Evolutionary conservation across 2,113 vertebrate genomes (phyloP), one percentile per base, ranked within the genome.

Genomic region (Pica pica): DNA sequence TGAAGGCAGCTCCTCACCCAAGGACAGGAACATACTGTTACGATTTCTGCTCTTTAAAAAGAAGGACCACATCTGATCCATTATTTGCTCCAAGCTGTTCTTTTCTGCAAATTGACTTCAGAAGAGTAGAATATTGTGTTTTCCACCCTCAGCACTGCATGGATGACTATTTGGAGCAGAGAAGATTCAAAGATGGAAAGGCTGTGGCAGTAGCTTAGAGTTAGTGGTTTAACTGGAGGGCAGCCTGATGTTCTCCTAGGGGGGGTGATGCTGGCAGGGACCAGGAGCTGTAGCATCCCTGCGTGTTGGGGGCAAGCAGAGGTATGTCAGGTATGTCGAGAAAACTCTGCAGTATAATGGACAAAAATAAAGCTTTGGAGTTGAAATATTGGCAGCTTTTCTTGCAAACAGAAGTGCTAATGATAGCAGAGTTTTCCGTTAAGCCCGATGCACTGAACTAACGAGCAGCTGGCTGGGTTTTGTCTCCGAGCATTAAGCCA

Each of bases 381-480:
- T 52, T 87, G 89, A 84, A 82, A 82, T 75, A 77, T 27, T 76
- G 81, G 59, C 65, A 85, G 63, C 70, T 93, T 94, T 89, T 88
- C 33, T 89, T 85, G 88, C 84, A 89, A 94, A 77, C 68, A 93
- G 89, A 84, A 75, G 83, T 87, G 87, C 89, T 90, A 64, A 86
- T 93, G 91, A 42, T 90, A 93, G 77, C 82, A 64, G 31, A 75
- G 95, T 60, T 94, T 96, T 94, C 82, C 1, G 80, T 94, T 89
- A 80, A 95, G 90, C 68, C 69, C 2, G 0, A 19, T 87, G 89
- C 87, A 41, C 37, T 23, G 77, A 94, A 73, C 89, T 90, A 71
- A 92, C 49, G 60, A 96, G 94, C 91, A 93, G 93, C 96, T 97
- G 94, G 64, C 84, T 95, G 88, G 11, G 67, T 85, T 95, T 76